A percentile compares a stretch with the other conserved stretches of the same genome.
These are phyloP conservation scores for Drosophila cognata DNA, from an alignment of 2,888 invertebrate species.

Conservation along the genomic window DNA sequence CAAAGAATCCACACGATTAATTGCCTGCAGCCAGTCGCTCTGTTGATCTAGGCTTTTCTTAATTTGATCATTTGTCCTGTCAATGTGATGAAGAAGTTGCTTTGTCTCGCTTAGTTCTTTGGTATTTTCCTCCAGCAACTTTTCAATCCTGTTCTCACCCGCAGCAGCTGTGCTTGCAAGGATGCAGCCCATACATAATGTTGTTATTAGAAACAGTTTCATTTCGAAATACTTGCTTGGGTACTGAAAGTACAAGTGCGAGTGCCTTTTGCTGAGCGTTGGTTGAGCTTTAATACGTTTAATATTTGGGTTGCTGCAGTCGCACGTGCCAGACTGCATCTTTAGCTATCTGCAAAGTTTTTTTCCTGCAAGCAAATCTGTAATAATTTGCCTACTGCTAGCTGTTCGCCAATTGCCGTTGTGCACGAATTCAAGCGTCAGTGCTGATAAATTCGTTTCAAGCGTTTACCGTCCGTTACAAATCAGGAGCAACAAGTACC, in stretches of 20 bases:
- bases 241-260: conserved; percentile 20
- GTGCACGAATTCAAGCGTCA: conserved; percentile 52
- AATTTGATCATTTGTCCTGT: conserved; percentile 40
- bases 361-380: conserved; percentile 3
- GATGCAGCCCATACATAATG: conserved; percentile 36
- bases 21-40: conserved; percentile 27
- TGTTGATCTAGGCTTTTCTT: conserved; percentile 43
- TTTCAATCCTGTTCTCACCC: conserved; percentile 13
- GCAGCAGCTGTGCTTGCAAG: not conserved
- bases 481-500: conserved; percentile 34
- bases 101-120: conserved; percentile 47
- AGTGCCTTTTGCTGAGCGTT: conserved; percentile 23
- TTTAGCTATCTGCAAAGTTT: conserved; percentile 34
- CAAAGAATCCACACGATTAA: conserved; percentile 30
- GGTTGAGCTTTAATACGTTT: conserved; percentile 55
- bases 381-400: conserved; percentile 5
- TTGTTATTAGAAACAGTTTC: conserved; percentile 26
- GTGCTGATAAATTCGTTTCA: conserved; percentile 33
- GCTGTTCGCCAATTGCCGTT: conserved; percentile 6
- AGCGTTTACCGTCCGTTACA: conserved; percentile 21
- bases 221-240: conserved; percentile 34
- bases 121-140: conserved; percentile 35
- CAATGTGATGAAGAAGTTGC: conserved; percentile 33
- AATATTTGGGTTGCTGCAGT: not conserved
- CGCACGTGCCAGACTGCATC: conserved; percentile 46